Evolutionary conservation across 2,888 invertebrate genomes (phyloP).

Genomic region (Leistus spinibarbis): DNA sequence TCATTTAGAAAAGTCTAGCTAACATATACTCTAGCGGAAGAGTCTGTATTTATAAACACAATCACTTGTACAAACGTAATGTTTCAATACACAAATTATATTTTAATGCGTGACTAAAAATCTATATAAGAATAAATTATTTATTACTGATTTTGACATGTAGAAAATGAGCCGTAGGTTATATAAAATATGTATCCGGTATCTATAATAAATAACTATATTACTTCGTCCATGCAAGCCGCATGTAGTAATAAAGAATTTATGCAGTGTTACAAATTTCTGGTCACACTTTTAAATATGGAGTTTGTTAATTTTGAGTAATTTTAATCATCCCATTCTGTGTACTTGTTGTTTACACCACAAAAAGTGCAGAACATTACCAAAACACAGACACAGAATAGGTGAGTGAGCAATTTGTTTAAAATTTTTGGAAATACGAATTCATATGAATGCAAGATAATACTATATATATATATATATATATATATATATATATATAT

Average conservation of each 20-base stretch:
- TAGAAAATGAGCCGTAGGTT: too few species aligned
- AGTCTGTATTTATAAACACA: background rate
- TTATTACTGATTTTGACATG: too few species aligned
- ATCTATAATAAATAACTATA: too few species aligned
- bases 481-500: too few species aligned
- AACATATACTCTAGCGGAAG: background rate
- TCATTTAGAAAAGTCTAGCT: too few species aligned
- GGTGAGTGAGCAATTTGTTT: slow-evolving; percentile 18
- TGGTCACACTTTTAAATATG: too few species aligned
- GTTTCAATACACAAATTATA: background rate
- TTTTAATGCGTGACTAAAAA: background rate
- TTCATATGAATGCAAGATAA: background rate
- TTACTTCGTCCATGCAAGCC: too few species aligned
- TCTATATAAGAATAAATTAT: background rate
- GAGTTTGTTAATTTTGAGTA: background rate
- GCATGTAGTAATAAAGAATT: too few species aligned
- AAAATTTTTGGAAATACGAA: background rate
- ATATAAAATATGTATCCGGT: too few species aligned
- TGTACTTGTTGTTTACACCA: slow-evolving; percentile 2
- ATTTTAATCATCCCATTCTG: slow-evolving; percentile 25
- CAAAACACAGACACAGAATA: slow-evolving; percentile 32
- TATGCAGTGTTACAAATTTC: too few species aligned
- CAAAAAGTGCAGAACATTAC: slow-evolving; percentile 17
- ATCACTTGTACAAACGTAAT: background rate
- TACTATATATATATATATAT: too few species aligned